Percentiles rank a stretch among this genome's conserved stretches.
These are phyloP conservation scores for Beroe forskalii DNA, from an alignment of 37 sponge, comb jelly and placozoan species.

Conservation along the genomic window DNA sequence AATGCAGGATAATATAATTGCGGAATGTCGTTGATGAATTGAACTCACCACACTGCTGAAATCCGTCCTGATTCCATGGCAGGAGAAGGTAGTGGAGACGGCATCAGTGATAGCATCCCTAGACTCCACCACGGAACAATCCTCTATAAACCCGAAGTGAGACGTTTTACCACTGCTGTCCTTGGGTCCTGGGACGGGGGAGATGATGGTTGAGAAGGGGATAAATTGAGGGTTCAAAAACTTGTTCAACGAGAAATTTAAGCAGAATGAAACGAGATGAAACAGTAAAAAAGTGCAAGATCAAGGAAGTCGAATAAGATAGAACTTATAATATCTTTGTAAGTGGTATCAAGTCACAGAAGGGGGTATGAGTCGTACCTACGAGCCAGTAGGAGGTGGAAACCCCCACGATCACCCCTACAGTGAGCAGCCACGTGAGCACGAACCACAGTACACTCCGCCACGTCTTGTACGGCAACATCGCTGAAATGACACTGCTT, in stretches of 20 bases:
- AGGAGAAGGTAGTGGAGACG: not conserved
- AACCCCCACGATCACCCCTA: not conserved
- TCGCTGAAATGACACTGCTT: constrained; percentile 1
- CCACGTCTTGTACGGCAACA: constrained; percentile 62
- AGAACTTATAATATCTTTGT: no score
- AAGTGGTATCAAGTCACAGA: no score
- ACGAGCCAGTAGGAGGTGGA: constrained; percentile 20
- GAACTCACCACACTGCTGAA: not conserved
- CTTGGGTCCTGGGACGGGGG: not conserved
- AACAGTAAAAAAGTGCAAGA: no score
- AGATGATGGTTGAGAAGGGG: not conserved
- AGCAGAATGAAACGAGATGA: no score
- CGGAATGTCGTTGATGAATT: no score
- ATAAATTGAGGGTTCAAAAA: no score
- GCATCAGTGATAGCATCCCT: not conserved
- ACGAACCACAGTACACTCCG: constrained; percentile 33
- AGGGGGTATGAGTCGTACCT: no score
- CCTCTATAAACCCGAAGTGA: constrained; percentile 9
- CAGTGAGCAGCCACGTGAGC: constrained; percentile 14
- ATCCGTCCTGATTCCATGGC: constrained; percentile 28
- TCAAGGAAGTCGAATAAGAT: no score
- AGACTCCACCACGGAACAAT: not conserved
- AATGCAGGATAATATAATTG: no score
- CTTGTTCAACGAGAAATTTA: no score
- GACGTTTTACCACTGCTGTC: not conserved